Base-by-base conservation (phyloP, 2,113 vertebrate genomes). In the Passer domesticus region DNA sequence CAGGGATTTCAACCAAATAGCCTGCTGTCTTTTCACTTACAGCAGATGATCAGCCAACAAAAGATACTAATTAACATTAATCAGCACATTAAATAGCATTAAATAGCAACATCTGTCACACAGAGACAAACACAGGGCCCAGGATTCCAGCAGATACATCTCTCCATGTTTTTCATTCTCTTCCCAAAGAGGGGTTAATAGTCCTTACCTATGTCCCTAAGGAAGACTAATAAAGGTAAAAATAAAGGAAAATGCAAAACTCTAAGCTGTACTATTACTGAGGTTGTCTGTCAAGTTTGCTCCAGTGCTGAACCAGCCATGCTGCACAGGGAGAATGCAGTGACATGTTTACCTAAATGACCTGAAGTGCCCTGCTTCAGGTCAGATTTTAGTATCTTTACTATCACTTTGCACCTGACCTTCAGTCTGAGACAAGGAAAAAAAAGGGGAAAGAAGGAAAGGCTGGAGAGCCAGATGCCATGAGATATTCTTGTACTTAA, bases 241-340 rank as follows among this genome's bases (percentile, higher is more conserved):
- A 59, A 13, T 10, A 66, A 62, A 10, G 62, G 31, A n/a, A 76
- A 90, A 53, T 53, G 44, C 19, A 47, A 35, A 56, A 15, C 20
- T 63, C 8, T 22, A 56, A 35, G 33, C 39, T 31, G 9, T n/a
- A 7, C 18, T 43, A 7, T 41, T 56, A 28, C 3, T 52, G 13
- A 49, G 16, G 46, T 1, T 59, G 33, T 17, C 33, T 68, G 58
- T 13, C 74, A 35, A 8, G 44, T 37, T 44, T 62, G 87, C 63
- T 62, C 11, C 63, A 41, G 83, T 8, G 46, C 59, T 83, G 50
- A 52, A 27, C 8, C 7, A 47, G 47, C 55, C 16, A 7, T 1
- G 31, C 64, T 50, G 66, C 60, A 11, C 6, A 1, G 53, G 47
- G 43, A 62, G 47, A 82, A 30, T 0, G 0, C 47, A 24, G 15